Conservation (phyloP, 2,888 invertebrate species). For the Himalopsyche anomala region DNA sequence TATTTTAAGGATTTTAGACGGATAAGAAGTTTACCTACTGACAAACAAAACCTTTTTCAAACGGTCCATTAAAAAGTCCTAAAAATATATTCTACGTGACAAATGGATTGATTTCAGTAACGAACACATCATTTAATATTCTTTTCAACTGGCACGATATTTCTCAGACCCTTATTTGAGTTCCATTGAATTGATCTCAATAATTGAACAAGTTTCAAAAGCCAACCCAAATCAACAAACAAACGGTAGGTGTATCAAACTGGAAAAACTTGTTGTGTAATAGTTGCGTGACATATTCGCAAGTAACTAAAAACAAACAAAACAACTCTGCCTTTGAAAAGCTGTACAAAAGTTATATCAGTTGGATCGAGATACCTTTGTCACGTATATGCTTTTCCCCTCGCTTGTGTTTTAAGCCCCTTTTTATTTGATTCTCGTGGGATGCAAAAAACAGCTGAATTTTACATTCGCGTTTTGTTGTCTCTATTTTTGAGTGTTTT, state of each 20-base stretch:
- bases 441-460: slow-evolving; percentile 20
- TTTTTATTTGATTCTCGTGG: slow-evolving; percentile 24
- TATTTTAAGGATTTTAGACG: too few species aligned
- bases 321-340: slow-evolving; percentile 21
- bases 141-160: background rate
- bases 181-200: background rate
- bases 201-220: slow-evolving; percentile 17
- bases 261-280: background rate
- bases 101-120: background rate
- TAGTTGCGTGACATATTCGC: slow-evolving; percentile 26
- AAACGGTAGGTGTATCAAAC: background rate
- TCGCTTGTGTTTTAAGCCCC: slow-evolving; percentile 19
- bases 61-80: too few species aligned
- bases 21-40: too few species aligned
- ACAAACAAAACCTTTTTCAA: too few species aligned
- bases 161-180: background rate
- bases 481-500: slow-evolving; percentile 20
- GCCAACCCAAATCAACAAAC: slow-evolving; percentile 3
- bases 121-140: too few species aligned
- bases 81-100: background rate
- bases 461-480: slow-evolving; percentile 12
- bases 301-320: slow-evolving; percentile 11
- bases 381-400: background rate
- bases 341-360: slow-evolving; percentile 10
- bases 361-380: slow-evolving; percentile 16